phyloP scores from a whole-genome alignment of 2,113 vertebrate species.

The Hypanus sabinus region DNA sequence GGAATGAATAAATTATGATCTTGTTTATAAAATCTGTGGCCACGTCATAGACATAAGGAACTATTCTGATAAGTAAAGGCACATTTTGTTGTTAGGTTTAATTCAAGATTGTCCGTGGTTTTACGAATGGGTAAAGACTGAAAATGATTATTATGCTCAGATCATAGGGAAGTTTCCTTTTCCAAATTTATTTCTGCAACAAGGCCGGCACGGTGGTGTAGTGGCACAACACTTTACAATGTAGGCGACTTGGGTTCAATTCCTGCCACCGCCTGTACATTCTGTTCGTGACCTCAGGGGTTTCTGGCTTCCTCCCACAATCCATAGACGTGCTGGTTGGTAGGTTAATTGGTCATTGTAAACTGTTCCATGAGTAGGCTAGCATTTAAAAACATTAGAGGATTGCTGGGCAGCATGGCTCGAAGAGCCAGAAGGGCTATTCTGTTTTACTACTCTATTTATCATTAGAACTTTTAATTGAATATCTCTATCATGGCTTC shows the following conservation, averaged over 20 bases:
- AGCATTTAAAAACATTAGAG: too few relatives aligned
- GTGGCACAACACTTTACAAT: too few relatives aligned
- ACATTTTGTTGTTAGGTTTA: background rate
- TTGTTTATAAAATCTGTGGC: background rate
- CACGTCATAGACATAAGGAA: background rate
- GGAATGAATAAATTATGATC: background rate
- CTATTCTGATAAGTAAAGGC: background rate
- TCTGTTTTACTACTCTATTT: background rate
- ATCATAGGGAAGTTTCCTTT: background rate
- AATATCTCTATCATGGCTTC: background rate
- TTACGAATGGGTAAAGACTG: background rate
- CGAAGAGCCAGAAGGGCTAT: too few relatives aligned
- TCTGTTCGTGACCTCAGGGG: too few relatives aligned
- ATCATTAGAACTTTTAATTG: background rate
- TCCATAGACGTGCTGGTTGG: too few relatives aligned
- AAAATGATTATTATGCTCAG: background rate
- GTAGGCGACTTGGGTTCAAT: too few relatives aligned
- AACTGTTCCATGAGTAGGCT: too few relatives aligned
- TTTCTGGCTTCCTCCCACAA: too few relatives aligned
- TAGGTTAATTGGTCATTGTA: too few relatives aligned
- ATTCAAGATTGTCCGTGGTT: background rate
- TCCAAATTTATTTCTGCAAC: background rate
- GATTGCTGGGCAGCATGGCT: too few relatives aligned
- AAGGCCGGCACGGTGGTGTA: too few relatives aligned
- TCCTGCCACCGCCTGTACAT: too few relatives aligned